Evolutionary conservation across 1,140 invertebrate species (phyloP), one percentile per base, ranked within the genome.

Genomic region (Pachypeltis micranthus): DNA sequence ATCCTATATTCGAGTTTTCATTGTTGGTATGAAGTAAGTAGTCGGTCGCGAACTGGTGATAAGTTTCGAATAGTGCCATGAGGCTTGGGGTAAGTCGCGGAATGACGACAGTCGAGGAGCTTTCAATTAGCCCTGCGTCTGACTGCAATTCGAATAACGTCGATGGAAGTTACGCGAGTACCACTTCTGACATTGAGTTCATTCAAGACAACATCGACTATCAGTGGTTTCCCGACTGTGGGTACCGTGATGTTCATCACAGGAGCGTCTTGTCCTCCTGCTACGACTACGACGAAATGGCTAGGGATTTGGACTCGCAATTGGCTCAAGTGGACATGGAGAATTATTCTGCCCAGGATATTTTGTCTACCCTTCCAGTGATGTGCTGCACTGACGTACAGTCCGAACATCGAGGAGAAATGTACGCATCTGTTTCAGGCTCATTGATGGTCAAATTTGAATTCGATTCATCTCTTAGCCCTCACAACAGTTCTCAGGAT

Each of bases 271-370:
- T 91, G 57, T 87, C 86, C 57, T 90, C 88, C 10, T 87, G 86
- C 68, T 93, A 93, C 72, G 89, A 93, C 71, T 93, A 93, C 72
- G 90, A 93, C 71, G 89, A 89, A 70, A 75, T 93, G 65, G 84
- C 90, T 39, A 83, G 88, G 70, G 90, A 93, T 73, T 78, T 93
- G 71, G 92, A 95, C 76, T 90, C 90, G 61, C 93, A 93, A 74
- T 80, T 95, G 67, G 92, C 92, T 25, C 89, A 94, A 76, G 91
- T 92, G 29, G 92, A 94, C 73, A 95, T 95, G 87, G 91, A 95
- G 75, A 90, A 90, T 72, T 94, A 93, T 76, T 83, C 85, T 65
- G 90, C 88, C 7, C 87, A 93, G 74, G 91, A 95, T 71, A 94
- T 95, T 70, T 80, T 92, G 51, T 85, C 85, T 29, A 85, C 87